Evolutionary conservation across 2,797 vertebrate genomes (phyloP).

Genomic region (Gobio occitaniae): DNA sequence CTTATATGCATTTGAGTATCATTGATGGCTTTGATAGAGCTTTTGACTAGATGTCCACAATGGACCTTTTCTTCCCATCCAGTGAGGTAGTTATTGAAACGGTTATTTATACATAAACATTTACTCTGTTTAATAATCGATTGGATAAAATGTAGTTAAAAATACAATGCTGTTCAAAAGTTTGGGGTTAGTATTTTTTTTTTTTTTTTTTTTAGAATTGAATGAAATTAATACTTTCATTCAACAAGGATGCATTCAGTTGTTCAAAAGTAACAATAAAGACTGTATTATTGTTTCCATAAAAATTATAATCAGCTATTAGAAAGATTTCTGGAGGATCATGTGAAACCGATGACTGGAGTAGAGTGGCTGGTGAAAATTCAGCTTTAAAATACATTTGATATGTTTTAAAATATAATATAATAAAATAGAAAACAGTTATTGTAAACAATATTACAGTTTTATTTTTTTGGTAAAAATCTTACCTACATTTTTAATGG

Average conservation of each 20-base stretch:
- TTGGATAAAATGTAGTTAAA: background rate
- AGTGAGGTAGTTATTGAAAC: background rate
- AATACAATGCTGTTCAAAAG: background rate
- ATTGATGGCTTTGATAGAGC: background rate
- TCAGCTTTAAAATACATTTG: no score
- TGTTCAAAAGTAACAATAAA: background rate
- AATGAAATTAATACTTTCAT: background rate
- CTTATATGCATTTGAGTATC: background rate
- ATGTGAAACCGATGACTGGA: no score
- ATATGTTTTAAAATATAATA: background rate
- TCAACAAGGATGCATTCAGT: background rate
- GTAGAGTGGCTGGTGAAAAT: no score
- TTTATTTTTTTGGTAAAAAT: no score
- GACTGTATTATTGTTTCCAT: background rate
- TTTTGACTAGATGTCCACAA: background rate
- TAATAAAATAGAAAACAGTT: background rate
- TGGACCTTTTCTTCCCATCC: background rate
- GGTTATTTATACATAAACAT: background rate
- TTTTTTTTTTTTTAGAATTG: no score
- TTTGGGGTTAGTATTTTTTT: no score
- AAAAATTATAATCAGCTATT: no score
- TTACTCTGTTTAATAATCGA: background rate
- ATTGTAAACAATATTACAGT: background rate
- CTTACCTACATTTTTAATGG: no score
- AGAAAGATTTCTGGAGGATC: no score